Conservation (phyloP, 2,888 invertebrate species). For the Isoperla grammatica region DNA sequence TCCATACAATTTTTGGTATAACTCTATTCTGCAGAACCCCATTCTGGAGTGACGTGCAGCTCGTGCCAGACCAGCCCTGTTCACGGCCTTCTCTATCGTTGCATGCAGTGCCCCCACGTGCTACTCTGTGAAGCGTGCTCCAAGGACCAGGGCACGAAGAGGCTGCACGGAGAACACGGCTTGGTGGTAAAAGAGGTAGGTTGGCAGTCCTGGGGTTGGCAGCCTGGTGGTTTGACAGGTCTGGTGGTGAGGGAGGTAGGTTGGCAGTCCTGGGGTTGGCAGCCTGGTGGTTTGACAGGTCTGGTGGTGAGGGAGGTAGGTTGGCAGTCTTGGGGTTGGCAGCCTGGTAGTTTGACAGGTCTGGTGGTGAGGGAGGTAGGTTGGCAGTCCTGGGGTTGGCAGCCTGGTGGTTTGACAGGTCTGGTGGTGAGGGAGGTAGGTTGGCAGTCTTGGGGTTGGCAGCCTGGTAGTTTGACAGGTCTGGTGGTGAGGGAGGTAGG, state of each 20-base stretch:
- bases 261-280: too few species aligned
- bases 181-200: constrained; percentile 28
- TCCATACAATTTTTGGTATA: too few species aligned
- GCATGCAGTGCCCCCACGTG: constrained; percentile 28
- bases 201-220: too few species aligned
- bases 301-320: constrained; percentile 28
- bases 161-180: constrained; percentile 26
- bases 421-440: too few species aligned
- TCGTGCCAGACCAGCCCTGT: constrained; percentile 29
- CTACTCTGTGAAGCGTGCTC: constrained; percentile 27
- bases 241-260: constrained; percentile 28
- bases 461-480: too few species aligned
- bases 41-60: constrained; percentile 30
- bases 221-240: background rate
- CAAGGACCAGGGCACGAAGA: constrained; percentile 9
- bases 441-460: too few species aligned
- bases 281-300: background rate
- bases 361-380: constrained; percentile 28
- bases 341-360: background rate
- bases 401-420: too few species aligned
- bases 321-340: too few species aligned
- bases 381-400: too few species aligned
- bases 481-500: too few species aligned
- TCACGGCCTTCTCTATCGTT: constrained; percentile 29
- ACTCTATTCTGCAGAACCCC: constrained; percentile 26